phyloP scores from a whole-genome alignment of 2,888 invertebrate species.

The Rhimphoctona megacephalus region DNA sequence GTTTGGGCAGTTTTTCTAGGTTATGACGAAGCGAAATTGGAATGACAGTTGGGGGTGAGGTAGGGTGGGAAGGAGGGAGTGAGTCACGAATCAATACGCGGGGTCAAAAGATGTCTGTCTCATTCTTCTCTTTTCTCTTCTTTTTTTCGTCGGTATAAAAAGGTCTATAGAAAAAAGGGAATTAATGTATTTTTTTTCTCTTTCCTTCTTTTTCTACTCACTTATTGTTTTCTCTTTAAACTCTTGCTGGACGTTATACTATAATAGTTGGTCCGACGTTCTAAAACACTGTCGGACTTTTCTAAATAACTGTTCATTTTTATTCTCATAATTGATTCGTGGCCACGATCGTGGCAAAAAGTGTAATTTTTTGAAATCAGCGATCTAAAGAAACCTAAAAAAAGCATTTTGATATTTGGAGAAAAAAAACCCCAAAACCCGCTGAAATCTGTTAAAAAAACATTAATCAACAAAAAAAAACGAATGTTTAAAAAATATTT shows the following conservation, averaged over 20 bases:
- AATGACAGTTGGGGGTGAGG: slow-evolving; percentile 50
- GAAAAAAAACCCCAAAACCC: neutral
- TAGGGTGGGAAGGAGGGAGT: neutral
- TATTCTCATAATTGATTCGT: slow-evolving; percentile 18
- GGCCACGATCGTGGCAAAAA: neutral
- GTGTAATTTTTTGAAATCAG: neutral
- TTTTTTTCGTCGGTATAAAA: slow-evolving; percentile 81
- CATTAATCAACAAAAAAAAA: too few species aligned
- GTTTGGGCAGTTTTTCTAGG: neutral
- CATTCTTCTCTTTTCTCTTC: slow-evolving; percentile 32
- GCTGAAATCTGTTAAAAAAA: too few species aligned
- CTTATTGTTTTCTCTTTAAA: neutral
- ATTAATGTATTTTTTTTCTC: neutral
- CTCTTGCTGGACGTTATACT: slow-evolving; percentile 70
- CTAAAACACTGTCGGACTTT: slow-evolving; percentile 46
- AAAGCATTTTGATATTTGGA: neutral
- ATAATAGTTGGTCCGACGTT: slow-evolving; percentile 56
- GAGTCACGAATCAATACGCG: slow-evolving; percentile 44
- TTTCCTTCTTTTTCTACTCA: slow-evolving; percentile 1
- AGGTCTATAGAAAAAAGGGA: slow-evolving; percentile 80
- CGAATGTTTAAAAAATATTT: too few species aligned
- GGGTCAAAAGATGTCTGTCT: slow-evolving; percentile 37
- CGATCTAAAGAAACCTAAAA: neutral
- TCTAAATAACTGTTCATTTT: slow-evolving; percentile 38
- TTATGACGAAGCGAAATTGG: slow-evolving; percentile 49